A percentile compares a stretch with the other conserved stretches of the same genome.
Conservation (phyloP, 2,888 invertebrate genomes). For the Athripsodes cinereus region DNA sequence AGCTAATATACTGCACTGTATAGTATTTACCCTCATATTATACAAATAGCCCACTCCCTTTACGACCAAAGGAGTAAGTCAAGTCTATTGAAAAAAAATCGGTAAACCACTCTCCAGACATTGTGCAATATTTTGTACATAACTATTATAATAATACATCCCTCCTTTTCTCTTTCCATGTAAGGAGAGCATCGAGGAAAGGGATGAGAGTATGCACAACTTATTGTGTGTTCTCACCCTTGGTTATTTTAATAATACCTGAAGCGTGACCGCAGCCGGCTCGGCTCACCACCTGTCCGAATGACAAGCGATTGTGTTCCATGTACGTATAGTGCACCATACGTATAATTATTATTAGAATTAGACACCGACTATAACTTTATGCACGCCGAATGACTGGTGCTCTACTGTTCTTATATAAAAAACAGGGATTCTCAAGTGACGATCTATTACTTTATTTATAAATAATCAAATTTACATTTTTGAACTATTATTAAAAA, state of each 20-base stretch:
- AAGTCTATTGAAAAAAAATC: not conserved
- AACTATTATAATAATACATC: not conserved
- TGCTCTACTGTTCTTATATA: not conserved
- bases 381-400: not conserved
- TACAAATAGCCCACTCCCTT: too few species aligned
- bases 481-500: too few species aligned
- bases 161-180: not conserved
- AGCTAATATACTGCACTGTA: too few species aligned
- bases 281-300: slow-evolving; percentile 17
- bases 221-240: not conserved
- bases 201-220: not conserved
- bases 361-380: not conserved
- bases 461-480: too few species aligned
- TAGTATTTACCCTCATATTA: too few species aligned
- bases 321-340: not conserved
- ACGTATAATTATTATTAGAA: not conserved
- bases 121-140: not conserved
- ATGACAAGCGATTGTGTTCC: not conserved
- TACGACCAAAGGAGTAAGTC: not conserved
- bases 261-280: slow-evolving; percentile 21
- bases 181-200: not conserved
- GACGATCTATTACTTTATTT: too few species aligned
- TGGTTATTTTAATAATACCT: not conserved
- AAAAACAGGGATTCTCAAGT: not conserved
- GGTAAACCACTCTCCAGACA: not conserved